Percentiles rank a stretch among this genome's conserved stretches.
phyloP scores from a whole-genome alignment of 1,140 invertebrate genomes.

The Paralvinella palmiformis region DNA sequence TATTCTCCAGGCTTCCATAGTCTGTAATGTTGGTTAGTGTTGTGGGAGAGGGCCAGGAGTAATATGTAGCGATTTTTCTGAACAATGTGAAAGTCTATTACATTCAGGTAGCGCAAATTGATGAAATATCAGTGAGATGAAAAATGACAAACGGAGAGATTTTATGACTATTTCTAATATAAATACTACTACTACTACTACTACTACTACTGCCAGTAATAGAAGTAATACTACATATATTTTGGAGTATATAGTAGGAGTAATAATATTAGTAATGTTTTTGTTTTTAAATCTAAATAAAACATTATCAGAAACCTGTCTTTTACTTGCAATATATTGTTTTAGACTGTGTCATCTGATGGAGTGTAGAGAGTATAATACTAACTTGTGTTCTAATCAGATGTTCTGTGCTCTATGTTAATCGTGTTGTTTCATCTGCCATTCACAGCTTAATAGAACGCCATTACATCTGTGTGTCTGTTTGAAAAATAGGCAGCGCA shows the following conservation, averaged over 20 bases:
- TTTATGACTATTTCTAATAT: no score
- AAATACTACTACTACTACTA: no score
- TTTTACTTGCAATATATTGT: neutral
- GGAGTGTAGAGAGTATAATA: neutral
- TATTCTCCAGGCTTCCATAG: neutral
- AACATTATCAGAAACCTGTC: neutral
- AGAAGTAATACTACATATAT: no score
- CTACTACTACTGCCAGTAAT: no score
- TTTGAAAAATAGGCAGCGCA: constrained; percentile 13
- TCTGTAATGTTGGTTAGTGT: neutral
- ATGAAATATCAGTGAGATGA: neutral
- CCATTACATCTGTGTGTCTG: constrained; percentile 20
- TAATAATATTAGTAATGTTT: neutral
- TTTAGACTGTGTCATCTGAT: neutral
- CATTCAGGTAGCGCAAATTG: neutral
- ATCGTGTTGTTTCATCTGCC: no score
- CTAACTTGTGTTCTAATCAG: neutral
- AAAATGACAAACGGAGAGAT: no score
- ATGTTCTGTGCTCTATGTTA: no score
- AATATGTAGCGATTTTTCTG: neutral
- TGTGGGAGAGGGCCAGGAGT: neutral
- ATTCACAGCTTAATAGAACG: constrained; percentile 14
- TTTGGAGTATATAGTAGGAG: neutral
- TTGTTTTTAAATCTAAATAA: neutral
- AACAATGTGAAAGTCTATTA: neutral